phyloP scores from a whole-genome alignment of 2,797 vertebrate species.

The Fistularia commersonii region DNA sequence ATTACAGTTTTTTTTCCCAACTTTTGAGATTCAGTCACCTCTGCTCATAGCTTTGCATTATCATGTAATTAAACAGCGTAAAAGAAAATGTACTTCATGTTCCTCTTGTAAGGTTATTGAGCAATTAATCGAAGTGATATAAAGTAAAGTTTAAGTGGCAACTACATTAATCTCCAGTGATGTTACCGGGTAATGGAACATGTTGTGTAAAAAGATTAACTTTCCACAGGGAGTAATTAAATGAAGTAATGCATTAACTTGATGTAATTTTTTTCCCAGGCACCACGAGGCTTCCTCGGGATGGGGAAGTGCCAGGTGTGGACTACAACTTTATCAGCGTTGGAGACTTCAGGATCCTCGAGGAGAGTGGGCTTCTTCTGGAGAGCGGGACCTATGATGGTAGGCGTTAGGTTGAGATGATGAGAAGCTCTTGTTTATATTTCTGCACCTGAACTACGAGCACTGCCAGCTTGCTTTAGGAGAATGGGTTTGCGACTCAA shows the following conservation, averaged over 20 bases:
- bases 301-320: slow-evolving; percentile 94
- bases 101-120: no score
- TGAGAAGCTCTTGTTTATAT: slow-evolving; percentile 2
- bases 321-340: slow-evolving; percentile 98
- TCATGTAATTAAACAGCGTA: no score
- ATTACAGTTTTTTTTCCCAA: no score
- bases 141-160: no score
- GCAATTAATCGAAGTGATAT: no score
- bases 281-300: slow-evolving; percentile 93
- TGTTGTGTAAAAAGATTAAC: no score
- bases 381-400: slow-evolving; percentile 98
- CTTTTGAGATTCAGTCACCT: no score
- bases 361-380: slow-evolving; percentile 93
- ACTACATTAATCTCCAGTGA: not conserved
- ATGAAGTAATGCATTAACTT: no score
- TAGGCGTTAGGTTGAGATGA: slow-evolving; percentile 36
- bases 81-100: no score
- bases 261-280: slow-evolving; percentile 66
- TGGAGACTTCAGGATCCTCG: slow-evolving; percentile 94
- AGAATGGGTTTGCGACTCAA: slow-evolving; percentile 20
- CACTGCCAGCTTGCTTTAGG: slow-evolving; percentile 17
- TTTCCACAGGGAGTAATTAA: no score
- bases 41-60: no score
- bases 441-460: slow-evolving; percentile 9
- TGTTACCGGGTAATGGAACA: not conserved